Evolutionary conservation across 2,888 invertebrate genomes (phyloP).

Genomic region (Thera obeliscata): DNA sequence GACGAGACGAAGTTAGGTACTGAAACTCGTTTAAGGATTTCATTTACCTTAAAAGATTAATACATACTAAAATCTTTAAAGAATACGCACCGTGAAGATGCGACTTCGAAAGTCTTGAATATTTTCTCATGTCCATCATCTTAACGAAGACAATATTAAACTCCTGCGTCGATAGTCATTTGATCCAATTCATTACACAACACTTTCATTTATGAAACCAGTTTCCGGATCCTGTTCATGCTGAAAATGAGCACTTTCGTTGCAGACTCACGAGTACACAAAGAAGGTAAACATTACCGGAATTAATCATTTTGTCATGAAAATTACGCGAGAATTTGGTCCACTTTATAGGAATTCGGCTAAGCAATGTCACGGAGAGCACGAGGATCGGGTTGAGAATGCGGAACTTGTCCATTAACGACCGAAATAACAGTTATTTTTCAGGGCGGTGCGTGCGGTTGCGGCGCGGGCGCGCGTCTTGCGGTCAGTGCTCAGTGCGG

Average conservation of each 20-base stretch:
- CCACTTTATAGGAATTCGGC: conserved; percentile 54
- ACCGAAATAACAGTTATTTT: conserved; percentile 82
- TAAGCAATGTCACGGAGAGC: conserved; percentile 54
- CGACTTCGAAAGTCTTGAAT: conserved; percentile 75
- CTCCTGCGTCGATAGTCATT: conserved; percentile 62
- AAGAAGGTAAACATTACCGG: conserved; percentile 56
- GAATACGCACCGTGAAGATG: conserved; percentile 74
- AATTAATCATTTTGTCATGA: conserved; percentile 41
- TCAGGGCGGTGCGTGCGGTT: conserved; percentile 72
- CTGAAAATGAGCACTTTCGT: conserved; percentile 73
- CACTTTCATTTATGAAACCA: conserved; percentile 74
- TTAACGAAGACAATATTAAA: conserved; percentile 58
- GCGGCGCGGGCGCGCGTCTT: conserved; percentile 70
- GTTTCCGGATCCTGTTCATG: conserved; percentile 68
- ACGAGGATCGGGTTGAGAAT: conserved; percentile 71
- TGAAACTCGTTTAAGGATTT: background rate
- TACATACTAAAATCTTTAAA: background rate
- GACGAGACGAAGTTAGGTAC: no score
- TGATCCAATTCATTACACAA: conserved; percentile 71
- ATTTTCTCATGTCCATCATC: conserved; percentile 77
- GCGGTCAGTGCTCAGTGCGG: conserved; percentile 60
- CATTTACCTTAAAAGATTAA: background rate
- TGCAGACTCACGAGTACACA: conserved; percentile 56
- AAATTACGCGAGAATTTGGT: conserved; percentile 53
- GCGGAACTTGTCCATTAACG: conserved; percentile 80